Percentiles rank a stretch among this genome's conserved stretches.
phyloP scores from a whole-genome alignment of 2,888 invertebrate species.

The Sarcophaga carnaria region DNA sequence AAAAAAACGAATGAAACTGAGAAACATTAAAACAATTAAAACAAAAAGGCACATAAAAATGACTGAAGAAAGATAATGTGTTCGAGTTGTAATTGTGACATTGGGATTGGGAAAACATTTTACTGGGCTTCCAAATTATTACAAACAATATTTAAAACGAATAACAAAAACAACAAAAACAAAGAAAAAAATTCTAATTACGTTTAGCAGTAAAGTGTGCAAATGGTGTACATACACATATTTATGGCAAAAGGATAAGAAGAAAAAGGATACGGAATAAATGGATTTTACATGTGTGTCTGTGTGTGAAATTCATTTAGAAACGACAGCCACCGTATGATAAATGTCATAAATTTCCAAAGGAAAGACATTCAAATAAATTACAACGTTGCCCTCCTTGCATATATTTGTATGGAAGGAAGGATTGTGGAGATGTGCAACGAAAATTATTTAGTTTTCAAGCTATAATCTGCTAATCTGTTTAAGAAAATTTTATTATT shows the following conservation, averaged over 20 bases:
- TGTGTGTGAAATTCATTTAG: conserved; percentile 30
- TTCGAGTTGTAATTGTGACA: conserved; percentile 27
- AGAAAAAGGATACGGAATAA: conserved; percentile 44
- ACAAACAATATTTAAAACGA: no score
- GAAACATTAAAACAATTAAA: conserved; percentile 65
- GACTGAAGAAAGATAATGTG: conserved; percentile 55
- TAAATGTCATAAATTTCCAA: conserved; percentile 57
- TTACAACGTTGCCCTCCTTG: not conserved
- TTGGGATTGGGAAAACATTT: conserved; percentile 17
- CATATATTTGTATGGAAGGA: no score
- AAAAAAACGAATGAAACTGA: not conserved
- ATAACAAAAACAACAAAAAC: not conserved
- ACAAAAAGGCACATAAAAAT: conserved; percentile 66
- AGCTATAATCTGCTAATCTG: no score
- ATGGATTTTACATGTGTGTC: not conserved
- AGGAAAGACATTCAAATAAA: conserved; percentile 50
- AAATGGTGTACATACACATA: not conserved
- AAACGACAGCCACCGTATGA: conserved; percentile 44
- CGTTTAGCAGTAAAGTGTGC: conserved; percentile 30
- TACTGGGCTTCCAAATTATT: no score
- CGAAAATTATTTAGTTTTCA: no score
- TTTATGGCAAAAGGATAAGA: conserved; percentile 52
- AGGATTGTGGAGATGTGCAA: not conserved
- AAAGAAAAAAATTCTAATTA: conserved; percentile 50
- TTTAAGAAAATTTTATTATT: no score